Base-by-base conservation (phyloP, 1,140 invertebrate species). In the Lerema accius region DNA sequence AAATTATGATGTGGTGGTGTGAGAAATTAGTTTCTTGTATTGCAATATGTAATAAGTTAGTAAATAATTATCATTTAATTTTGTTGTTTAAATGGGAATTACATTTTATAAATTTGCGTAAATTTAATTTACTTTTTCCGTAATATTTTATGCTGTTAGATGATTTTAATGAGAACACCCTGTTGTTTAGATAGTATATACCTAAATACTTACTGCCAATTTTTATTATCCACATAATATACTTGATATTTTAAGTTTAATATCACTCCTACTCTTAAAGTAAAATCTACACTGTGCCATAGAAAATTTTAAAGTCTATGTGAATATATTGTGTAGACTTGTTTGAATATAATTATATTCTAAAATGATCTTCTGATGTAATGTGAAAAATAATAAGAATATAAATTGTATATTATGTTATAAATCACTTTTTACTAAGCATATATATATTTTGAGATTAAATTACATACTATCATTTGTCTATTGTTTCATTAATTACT, bases 391-490 rank as follows among this genome's bases (percentile, higher is more conserved):
- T 60, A 53, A 73, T 60, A 53, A 64, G 39, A 63, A 49, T n/a
- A n/a, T n/a, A n/a, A 58, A 48, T 67, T 78, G 75, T 82, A 81
- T 75, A 84, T 84, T 43, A 81, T 66, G 68, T 65, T 56, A 65
- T 68, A 68, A 73, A 80, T 82, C 72, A 85, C 53, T 78, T 84
- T 80, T 61, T 85, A 81, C 83, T 87, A 86, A 32, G 28, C 81
- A 86, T 86, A 56, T 82, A 86, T 86, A 56, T 56, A 85, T 84
- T 80, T 88, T 82, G 76, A 84, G 73, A 88, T 78, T 86, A 88
- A 85, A 86, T 78, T 80, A 76, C 28, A 7, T 32, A 32, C 72
- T 80, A 69, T 79, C 80, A 80, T 76, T 71, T 49, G 65, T 71
- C 51, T 46, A 61, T 69, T 72, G 77, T 83, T 83, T 83, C 72